These are phyloP conservation scores for Siniperca undulata DNA, from an alignment of 2,797 vertebrate species.

Conservation along the genomic window DNA sequence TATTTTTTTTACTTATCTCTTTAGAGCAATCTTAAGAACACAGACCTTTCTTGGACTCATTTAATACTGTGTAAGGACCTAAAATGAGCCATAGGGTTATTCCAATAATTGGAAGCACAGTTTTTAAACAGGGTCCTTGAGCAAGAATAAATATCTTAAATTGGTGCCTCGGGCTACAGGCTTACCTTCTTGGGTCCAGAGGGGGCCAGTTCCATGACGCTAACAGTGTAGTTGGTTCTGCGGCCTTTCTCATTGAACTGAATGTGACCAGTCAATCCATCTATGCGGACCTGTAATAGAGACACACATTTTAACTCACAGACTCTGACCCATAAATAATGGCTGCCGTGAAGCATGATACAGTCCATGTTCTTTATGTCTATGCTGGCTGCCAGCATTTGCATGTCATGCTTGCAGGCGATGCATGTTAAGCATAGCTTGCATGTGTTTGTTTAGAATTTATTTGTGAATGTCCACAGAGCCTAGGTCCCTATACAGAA, in stretches of 20 bases:
- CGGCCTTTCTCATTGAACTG: slow-evolving; percentile 98
- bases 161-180: not conserved
- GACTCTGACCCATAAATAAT: slow-evolving; percentile 25
- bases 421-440: slow-evolving; percentile 37
- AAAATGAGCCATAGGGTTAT: slow-evolving; percentile 17
- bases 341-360: not conserved
- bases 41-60: not conserved
- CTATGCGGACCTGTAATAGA: slow-evolving; percentile 90
- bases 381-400: slow-evolving; percentile 11
- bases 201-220: slow-evolving; percentile 94
- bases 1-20: slow-evolving; percentile 6
- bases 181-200: slow-evolving; percentile 95
- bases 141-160: not conserved
- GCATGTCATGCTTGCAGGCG: slow-evolving; percentile 11
- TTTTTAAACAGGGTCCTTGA: not conserved
- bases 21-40: not conserved
- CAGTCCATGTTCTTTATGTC: slow-evolving; percentile 9
- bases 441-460: slow-evolving; percentile 45
- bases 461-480: slow-evolving; percentile 36
- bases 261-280: slow-evolving; percentile 96
- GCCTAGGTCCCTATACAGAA: slow-evolving; percentile 33
- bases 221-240: slow-evolving; percentile 96
- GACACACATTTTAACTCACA: slow-evolving; percentile 25
- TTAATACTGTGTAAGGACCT: not conserved
- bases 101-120: not conserved